phyloP scores from a whole-genome alignment of 1,140 invertebrate species.

The Ceratosolen fusciceps region DNA sequence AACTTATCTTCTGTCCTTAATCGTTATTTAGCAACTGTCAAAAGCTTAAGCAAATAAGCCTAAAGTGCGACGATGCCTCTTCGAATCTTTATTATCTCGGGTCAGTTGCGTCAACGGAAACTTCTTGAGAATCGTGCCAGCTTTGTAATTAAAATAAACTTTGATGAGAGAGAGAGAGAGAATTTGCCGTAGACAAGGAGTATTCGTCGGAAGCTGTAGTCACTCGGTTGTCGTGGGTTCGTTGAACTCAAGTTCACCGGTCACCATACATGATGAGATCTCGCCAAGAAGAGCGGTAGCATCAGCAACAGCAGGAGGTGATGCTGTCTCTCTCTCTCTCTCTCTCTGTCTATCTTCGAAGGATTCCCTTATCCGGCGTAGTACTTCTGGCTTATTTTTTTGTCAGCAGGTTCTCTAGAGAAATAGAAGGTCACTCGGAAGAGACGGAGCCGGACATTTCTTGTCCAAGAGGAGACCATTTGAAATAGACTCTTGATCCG shows the following conservation, averaged over 20 bases:
- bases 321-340: conserved; percentile 5
- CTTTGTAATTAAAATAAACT: too few relatives aligned
- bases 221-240: conserved; percentile 14
- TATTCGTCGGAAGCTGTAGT: background rate
- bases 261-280: conserved; percentile 14
- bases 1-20: too few relatives aligned
- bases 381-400: background rate
- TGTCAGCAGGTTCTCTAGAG: background rate
- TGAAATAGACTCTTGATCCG: background rate
- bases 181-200: background rate
- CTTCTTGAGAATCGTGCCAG: too few relatives aligned
- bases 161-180: conserved; percentile 18
- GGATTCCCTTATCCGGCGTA: conserved; percentile 42
- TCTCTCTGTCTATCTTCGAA: too few relatives aligned
- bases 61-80: too few relatives aligned
- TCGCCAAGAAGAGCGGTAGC: background rate
- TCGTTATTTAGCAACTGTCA: too few relatives aligned
- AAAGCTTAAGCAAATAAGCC: too few relatives aligned
- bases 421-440: background rate
- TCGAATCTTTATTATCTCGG: too few relatives aligned
- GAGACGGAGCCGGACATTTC: too few relatives aligned
- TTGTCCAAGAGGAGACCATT: background rate
- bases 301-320: background rate
- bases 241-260: conserved; percentile 44
- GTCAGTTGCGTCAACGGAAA: too few relatives aligned